Evolutionary conservation across 2,888 invertebrate genomes (phyloP), one percentile per base, ranked within the genome.

Genomic region (Sinohyriopsis cumingii): DNA sequence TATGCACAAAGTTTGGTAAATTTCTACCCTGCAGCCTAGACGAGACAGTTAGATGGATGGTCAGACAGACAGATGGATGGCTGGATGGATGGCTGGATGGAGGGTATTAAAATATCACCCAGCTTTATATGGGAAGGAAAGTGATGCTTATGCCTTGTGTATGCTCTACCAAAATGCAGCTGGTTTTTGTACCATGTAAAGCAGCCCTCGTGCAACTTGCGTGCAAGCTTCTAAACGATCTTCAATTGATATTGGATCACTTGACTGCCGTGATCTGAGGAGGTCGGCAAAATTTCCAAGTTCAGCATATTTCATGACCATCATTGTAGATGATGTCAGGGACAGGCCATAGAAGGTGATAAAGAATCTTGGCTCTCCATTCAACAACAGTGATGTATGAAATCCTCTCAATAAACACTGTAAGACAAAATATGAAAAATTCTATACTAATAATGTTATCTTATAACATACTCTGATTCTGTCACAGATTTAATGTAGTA

Each of bases 371-470:
- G 61, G 69, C 22, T 69, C 65, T 45, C 45, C 45, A 55, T 24
- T 55, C 24, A 72, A 53, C 9, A 55, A n/a, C 67, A 69, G 28
- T 33, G 69, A 45, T 54, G 59, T 72, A 24, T 69, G 54, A 24
- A 69, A 61, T 28, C 72, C 63, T n/a, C 60, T 64, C 25, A 59
- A 56, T 25, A 72, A 69, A 45, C 67, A 59, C 72, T 72, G 60
- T 18, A 67, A 67, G 59, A 60, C 61, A 57, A 25, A 55, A 9
- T 20, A 22, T 59, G 20, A 18, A 24, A 24, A 18, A 25, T 45
- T 3, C 1, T 12, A 15, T 45, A 4, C 15, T 3, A 45, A 45
- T 12, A 1, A 2, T 45, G 45, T 5, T 45, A 45, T 45, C 12
- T 45, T 12, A 45, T 15, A 15, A 3, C 45, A 45, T 45, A 45